phyloP scores from a whole-genome alignment of 2,797 vertebrate species.

The Epinephelus awoara region DNA sequence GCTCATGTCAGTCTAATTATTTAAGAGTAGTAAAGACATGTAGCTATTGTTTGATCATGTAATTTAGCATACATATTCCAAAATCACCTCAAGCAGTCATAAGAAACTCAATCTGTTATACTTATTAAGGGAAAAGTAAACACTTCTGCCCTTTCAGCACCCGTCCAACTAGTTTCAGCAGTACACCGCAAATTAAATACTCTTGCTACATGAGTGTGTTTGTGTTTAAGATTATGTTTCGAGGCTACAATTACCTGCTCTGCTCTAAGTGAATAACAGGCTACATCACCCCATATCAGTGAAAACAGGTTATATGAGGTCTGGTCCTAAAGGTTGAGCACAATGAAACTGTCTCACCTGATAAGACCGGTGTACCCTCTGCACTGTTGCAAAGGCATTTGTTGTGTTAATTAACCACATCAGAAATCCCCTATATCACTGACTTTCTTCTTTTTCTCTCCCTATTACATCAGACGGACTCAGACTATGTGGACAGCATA shows the following conservation, averaged over 20 bases:
- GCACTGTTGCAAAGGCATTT: not conserved
- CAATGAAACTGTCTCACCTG: not conserved
- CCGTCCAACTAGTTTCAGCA: not conserved
- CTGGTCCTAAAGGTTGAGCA: not conserved
- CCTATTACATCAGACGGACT: conserved; percentile 81
- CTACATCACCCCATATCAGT: not conserved
- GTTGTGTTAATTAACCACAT: not conserved
- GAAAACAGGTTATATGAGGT: not conserved
- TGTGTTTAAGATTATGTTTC: not conserved
- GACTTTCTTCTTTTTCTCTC: conserved; percentile 4
- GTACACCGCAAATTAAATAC: not conserved
- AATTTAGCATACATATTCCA: not conserved
- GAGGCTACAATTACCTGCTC: no score
- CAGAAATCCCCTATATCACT: not conserved
- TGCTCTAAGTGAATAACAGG: not conserved
- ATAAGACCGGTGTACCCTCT: not conserved
- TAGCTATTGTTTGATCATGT: not conserved
- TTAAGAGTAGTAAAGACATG: not conserved
- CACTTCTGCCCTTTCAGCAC: not conserved
- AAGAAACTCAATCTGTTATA: not conserved
- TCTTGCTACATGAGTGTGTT: no score
- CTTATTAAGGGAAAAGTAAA: not conserved
- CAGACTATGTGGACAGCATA: conserved; percentile 82
- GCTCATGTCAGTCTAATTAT: not conserved
- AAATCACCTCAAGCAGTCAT: not conserved